phyloP scores from a whole-genome alignment of 2,888 invertebrate species.

The Tuta absoluta region DNA sequence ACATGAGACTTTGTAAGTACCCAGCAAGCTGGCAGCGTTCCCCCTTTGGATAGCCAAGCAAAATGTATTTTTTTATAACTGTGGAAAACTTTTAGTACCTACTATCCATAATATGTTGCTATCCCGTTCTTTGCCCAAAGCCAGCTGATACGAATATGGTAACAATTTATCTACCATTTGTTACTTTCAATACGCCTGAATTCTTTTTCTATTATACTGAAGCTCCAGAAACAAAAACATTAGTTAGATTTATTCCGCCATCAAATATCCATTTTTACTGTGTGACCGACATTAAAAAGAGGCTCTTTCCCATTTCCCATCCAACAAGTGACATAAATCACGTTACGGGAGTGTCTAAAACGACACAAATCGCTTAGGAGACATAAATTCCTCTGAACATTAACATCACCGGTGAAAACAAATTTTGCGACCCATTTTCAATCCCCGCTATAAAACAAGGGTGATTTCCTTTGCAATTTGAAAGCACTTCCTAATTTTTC shows the following conservation, averaged over 20 bases:
- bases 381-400: slow-evolving; percentile 5
- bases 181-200: too few species aligned
- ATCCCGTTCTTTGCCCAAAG: too few species aligned
- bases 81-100: too few species aligned
- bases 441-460: not conserved
- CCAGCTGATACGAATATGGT: too few species aligned
- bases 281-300: slow-evolving; percentile 3
- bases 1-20: too few species aligned
- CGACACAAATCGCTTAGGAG: not conserved
- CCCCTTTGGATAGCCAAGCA: too few species aligned
- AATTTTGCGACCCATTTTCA: not conserved
- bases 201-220: not conserved
- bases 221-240: not conserved
- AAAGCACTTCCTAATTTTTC: too few species aligned
- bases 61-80: too few species aligned
- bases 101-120: too few species aligned
- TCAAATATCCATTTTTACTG: not conserved
- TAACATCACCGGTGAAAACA: not conserved
- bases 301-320: not conserved
- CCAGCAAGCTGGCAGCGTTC: too few species aligned
- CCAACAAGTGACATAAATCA: slow-evolving; percentile 5
- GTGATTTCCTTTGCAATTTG: too few species aligned
- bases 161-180: too few species aligned
- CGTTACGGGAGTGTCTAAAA: not conserved
- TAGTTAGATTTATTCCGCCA: not conserved